Percentiles rank a stretch among this genome's conserved stretches.
These are phyloP conservation scores for Mobula birostris DNA, from an alignment of 2,113 vertebrate species.

Conservation along the genomic window DNA sequence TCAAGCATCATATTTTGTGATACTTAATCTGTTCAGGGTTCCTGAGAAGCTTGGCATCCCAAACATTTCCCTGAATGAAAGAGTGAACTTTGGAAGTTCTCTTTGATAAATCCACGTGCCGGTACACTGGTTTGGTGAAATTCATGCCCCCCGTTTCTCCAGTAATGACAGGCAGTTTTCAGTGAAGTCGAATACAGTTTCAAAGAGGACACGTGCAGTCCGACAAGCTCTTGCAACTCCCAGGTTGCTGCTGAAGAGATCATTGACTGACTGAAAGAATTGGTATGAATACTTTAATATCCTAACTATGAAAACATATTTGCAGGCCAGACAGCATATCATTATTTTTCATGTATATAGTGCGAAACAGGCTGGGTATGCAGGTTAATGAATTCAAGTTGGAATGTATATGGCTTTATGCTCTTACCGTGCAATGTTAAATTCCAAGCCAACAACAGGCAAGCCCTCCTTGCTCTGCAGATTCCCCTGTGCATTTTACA, in stretches of 20 bases:
- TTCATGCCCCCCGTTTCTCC: not conserved
- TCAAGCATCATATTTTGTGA: not conserved
- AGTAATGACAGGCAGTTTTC: not conserved
- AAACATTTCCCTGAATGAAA: too few species aligned
- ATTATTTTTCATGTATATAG: not conserved
- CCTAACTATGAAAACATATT: slow-evolving; percentile 1
- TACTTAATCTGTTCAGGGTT: not conserved
- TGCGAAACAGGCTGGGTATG: slow-evolving; percentile 12
- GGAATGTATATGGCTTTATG: not conserved
- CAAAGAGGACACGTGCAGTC: not conserved
- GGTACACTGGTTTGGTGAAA: not conserved
- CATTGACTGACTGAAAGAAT: not conserved
- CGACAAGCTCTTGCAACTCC: not conserved
- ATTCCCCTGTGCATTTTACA: not conserved
- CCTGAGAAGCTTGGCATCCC: too few species aligned
- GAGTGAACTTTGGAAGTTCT: not conserved
- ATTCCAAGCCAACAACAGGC: not conserved
- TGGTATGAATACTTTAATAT: slow-evolving; percentile 7
- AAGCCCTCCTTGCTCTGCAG: not conserved
- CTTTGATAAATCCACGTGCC: not conserved
- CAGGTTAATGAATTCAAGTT: slow-evolving; percentile 15
- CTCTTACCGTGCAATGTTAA: not conserved
- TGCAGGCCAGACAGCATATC: not conserved
- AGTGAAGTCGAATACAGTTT: not conserved
- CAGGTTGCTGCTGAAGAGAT: not conserved